Evolutionary conservation across 1,140 invertebrate genomes (phyloP), one percentile per base, ranked within the genome.

Genomic region (Paralvinella palmiformis): DNA sequence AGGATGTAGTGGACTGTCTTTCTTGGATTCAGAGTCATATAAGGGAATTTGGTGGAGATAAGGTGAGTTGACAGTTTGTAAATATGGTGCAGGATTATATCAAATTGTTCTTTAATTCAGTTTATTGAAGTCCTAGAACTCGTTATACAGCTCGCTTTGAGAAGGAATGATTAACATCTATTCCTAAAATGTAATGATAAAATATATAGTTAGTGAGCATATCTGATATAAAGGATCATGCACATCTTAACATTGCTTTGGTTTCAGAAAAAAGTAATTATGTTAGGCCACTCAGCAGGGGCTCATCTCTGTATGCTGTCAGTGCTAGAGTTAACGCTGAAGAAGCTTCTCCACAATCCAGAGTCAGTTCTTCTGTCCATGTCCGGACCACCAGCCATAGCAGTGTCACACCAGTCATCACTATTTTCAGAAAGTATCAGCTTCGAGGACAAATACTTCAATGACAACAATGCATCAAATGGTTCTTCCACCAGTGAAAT

Each of bases 211-310:
- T n/a, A n/a, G n/a, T n/a, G n/a, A n/a, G n/a, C n/a, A n/a, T n/a
- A n/a, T n/a, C n/a, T n/a, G n/a, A n/a, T n/a, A n/a, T n/a, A n/a
- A n/a, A n/a, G n/a, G n/a, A n/a, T n/a, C n/a, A n/a, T n/a, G n/a
- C n/a, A n/a, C n/a, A n/a, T n/a, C n/a, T n/a, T n/a, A n/a, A n/a
- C n/a, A n/a, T n/a, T n/a, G n/a, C 17, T 60, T 45, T 45, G 20
- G 24, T 62, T 67, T 58, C 67, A 79, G 77, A 67, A 78, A 22
- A 70, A 73, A 41, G 70, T 79, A 1, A 70, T 77, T 33, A 59
- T 79, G 33, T 66, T 78, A 48, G 78, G 78, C 17, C 78, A 79
- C 63, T 79, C 78, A 10, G 69, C 75, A 32, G 78, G 78, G 6
- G 78, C 75, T 27, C 78, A 79, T 62, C 69, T 79, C 6, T 69